Evolutionary conservation across 1,140 invertebrate genomes (phyloP).

Genomic region (Drosophila truncata): DNA sequence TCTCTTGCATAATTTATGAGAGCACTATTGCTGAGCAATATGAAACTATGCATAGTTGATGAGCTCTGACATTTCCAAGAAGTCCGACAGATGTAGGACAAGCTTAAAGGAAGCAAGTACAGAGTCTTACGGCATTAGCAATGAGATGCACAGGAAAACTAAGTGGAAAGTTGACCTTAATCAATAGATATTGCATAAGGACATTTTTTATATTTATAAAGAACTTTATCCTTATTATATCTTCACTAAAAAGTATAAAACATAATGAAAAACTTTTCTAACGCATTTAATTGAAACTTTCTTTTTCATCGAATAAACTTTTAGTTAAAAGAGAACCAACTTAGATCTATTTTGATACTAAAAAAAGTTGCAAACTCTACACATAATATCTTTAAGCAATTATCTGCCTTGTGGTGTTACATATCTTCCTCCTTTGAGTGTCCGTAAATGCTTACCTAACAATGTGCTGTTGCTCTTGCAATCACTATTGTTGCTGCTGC

Average conservation of each 20-base stretch:
- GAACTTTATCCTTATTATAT: not conserved
- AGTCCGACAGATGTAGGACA: conserved; percentile 35
- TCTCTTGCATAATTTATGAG: conserved; percentile 61
- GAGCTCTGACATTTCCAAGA: conserved; percentile 37
- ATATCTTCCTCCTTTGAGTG: not conserved
- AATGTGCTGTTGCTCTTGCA: conserved; percentile 36
- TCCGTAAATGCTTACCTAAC: conserved; percentile 23
- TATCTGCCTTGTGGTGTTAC: not conserved
- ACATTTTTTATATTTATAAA: not conserved
- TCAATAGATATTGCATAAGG: not conserved
- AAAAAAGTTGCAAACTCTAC: not conserved
- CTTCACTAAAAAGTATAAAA: too few species aligned
- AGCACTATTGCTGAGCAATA: conserved; percentile 18
- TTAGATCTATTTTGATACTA: not conserved
- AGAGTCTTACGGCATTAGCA: conserved; percentile 6
- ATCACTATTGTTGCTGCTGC: conserved; percentile 32
- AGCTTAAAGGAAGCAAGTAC: conserved; percentile 21
- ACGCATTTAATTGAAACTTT: too few species aligned
- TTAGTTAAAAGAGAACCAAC: too few species aligned
- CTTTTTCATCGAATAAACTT: too few species aligned
- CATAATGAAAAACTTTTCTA: too few species aligned
- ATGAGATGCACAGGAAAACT: not conserved
- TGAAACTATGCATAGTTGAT: conserved; percentile 64
- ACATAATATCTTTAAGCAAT: not conserved
- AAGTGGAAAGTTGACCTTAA: not conserved